Conservation (phyloP, 2,888 invertebrate genomes). For the Polyommatus iphigenia region DNA sequence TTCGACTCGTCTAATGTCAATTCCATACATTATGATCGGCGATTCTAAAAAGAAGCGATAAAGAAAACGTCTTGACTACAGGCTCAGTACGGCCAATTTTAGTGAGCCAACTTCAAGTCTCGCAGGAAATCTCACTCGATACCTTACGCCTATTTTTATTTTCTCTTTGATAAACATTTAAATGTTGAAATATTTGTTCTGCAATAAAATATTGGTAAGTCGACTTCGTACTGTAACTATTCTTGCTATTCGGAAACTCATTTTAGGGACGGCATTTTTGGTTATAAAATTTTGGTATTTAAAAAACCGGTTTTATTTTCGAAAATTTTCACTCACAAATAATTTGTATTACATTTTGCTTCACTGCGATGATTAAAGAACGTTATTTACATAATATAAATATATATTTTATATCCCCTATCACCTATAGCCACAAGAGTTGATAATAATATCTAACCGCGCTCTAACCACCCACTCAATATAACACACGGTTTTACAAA, state of each 20-base stretch:
- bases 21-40: too few relatives aligned
- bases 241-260: neutral
- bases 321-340: too few relatives aligned
- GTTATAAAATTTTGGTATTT: neutral
- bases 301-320: too few relatives aligned
- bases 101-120: conserved; percentile 60
- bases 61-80: too few relatives aligned
- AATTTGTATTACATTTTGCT: too few relatives aligned
- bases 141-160: conserved; percentile 56
- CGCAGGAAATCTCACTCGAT: conserved; percentile 65
- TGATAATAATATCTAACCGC: neutral
- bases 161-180: conserved; percentile 39
- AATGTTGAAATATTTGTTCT: neutral
- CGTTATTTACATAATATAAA: too few relatives aligned
- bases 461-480: neutral
- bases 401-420: too few relatives aligned
- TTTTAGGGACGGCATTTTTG: neutral
- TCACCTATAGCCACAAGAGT: neutral
- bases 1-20: too few relatives aligned
- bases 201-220: neutral
- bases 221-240: neutral
- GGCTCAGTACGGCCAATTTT: conserved; percentile 60
- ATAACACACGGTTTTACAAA: neutral
- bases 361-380: too few relatives aligned
- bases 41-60: too few relatives aligned